Evolutionary conservation across 2,113 vertebrate genomes (phyloP).

Genomic region (Cisticola juncidis): DNA sequence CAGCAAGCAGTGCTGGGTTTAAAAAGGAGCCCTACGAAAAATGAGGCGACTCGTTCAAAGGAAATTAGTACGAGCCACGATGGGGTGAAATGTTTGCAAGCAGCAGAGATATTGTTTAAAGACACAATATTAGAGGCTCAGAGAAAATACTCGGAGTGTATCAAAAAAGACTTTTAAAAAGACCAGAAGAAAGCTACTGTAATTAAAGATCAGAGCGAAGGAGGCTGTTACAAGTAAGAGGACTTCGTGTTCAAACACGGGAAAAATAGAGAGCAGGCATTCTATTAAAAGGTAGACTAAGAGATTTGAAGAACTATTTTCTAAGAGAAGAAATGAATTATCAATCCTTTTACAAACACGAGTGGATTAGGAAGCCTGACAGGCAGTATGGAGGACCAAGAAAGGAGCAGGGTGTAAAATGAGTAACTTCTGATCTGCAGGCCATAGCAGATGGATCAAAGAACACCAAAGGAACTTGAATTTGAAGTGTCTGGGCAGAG

Average conservation of each 20-base stretch:
- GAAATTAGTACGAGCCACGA: background rate
- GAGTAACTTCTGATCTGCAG: background rate
- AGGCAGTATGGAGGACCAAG: background rate
- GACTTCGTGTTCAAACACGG: constrained; percentile 38
- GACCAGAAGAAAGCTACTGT: constrained; percentile 41
- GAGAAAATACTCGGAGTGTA: background rate
- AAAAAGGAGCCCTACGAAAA: constrained; percentile 21
- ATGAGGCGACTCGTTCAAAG: background rate
- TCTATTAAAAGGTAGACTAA: constrained; percentile 45
- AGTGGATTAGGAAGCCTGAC: constrained; percentile 11
- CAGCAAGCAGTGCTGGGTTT: background rate
- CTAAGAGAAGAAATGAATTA: background rate
- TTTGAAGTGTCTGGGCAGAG: background rate
- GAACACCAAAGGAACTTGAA: background rate
- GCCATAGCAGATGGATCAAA: fast-evolving
- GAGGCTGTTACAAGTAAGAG: constrained; percentile 45
- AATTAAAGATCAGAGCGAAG: constrained; percentile 59
- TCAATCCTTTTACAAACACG: background rate
- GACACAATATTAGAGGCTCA: constrained; percentile 20
- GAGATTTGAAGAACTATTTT: constrained; percentile 37
- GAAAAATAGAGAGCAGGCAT: constrained; percentile 1
- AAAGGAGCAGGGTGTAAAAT: background rate
- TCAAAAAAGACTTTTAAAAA: constrained; percentile 43
- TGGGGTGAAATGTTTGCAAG: constrained; percentile 52
- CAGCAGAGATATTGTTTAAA: constrained; percentile 46